A percentile compares a stretch with the other conserved stretches of the same genome.
These are phyloP conservation scores for Cacoxenus indagator DNA, from an alignment of 2,888 invertebrate species.

Conservation along the genomic window DNA sequence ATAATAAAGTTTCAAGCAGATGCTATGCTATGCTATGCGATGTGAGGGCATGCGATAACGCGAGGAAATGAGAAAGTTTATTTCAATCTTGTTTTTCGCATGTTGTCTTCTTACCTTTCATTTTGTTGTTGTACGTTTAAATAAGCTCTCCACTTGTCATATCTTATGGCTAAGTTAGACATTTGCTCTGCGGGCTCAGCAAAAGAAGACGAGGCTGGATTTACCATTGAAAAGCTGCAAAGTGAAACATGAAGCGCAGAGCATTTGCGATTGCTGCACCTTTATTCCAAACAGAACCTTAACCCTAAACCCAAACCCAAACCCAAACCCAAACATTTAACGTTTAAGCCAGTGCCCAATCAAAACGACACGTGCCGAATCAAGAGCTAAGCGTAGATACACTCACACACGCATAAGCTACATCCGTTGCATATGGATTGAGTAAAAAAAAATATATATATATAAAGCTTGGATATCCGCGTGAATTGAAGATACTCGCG, in stretches of 20 bases:
- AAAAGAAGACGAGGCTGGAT: conserved; percentile 20
- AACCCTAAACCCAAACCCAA: conserved; percentile 26
- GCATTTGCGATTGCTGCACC: conserved; percentile 53
- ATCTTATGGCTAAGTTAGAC: conserved; percentile 11
- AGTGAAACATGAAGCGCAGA: conserved; percentile 61
- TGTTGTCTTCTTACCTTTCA: not conserved
- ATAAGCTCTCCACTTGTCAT: conserved; percentile 19
- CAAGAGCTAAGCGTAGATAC: conserved; percentile 49
- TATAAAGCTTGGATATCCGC: not conserved
- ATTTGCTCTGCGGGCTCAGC: conserved; percentile 25
- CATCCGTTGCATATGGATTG: conserved; percentile 42
- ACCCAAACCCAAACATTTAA: conserved; percentile 20
- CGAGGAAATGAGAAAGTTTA: not conserved
- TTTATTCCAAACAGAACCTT: conserved; percentile 31
- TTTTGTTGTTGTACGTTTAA: conserved; percentile 5
- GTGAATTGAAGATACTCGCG: not conserved
- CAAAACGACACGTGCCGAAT: conserved; percentile 57
- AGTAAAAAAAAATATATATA: conserved; percentile 37
- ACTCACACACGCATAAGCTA: conserved; percentile 1
- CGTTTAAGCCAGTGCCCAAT: too few relatives aligned
- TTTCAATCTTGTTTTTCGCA: not conserved
- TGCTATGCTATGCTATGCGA: not conserved
- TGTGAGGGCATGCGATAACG: not conserved
- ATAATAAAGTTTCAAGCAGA: conserved; percentile 9
- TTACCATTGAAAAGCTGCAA: conserved; percentile 47